Base-by-base conservation (phyloP, 2,113 vertebrate species). In the Spea multiplicata region DNA sequence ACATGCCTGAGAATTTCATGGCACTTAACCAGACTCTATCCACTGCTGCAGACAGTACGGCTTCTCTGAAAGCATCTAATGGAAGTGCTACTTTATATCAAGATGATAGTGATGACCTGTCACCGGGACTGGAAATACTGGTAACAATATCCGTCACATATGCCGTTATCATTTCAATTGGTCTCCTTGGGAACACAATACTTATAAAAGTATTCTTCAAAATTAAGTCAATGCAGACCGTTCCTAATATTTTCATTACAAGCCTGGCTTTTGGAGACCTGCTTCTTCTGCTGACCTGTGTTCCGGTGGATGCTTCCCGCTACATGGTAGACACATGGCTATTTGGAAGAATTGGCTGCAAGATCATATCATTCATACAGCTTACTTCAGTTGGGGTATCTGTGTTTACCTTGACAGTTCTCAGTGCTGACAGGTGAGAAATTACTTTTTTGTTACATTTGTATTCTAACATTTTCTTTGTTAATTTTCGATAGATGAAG, bases 161-260 rank as follows among this genome's bases (percentile, higher is more conserved):
- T 6, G 86, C 91, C 71, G 84, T 88, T 80, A 93, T 94, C 75
- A 92, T 94, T 87, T 89, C 91, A 7, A 90, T 94, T 79, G 93
- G 93, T 82, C 88, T 94, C 84, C 87, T 93, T 74, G 92, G 93
- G 88, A 94, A 94, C 84, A 86, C 86, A 79, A 87, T 91, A 80
- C 93, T 94, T 81, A 92, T 94, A 83, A 93, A 93, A 90, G 91
- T 92, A 71, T 93, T 94, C 84, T 92, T 93, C 88, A 92, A 93
- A 88, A 90, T 90, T 49, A 93, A 91, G 84, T 90, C 92, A 10
- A 92, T 94, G 91, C 93, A 93, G 86, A 93, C 91, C 0, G 91
- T 93, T 81, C 93, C 92, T 16, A 94, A 94, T 83, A 91, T 94
- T 84, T 93, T 93, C 83, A 93, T 94, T 84, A 92, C 92, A 78